phyloP scores from a whole-genome alignment of 2,888 invertebrate species.

The Tetramorium bicarinatum region DNA sequence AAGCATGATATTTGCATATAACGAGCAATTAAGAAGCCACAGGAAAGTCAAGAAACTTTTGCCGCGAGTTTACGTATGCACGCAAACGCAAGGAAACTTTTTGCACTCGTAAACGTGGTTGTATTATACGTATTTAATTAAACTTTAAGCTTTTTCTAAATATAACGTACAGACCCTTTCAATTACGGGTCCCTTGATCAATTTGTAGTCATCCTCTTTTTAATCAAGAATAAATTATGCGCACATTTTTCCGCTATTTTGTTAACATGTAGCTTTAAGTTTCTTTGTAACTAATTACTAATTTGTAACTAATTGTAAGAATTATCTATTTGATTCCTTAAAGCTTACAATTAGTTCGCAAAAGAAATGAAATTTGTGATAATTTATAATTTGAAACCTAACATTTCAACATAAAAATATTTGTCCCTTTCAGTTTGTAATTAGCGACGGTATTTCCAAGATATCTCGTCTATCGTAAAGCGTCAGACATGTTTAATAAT shows the following conservation, averaged over 20 bases:
- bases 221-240: neutral
- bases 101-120: neutral
- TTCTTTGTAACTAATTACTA: neutral
- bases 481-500: neutral
- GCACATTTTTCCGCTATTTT: neutral
- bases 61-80: slow-evolving; percentile 20
- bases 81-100: slow-evolving; percentile 25
- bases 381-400: neutral
- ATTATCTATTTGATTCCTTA: neutral
- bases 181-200: neutral
- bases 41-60: slow-evolving; percentile 40
- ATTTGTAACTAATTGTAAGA: neutral
- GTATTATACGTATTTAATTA: slow-evolving; percentile 19
- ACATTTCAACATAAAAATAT: neutral
- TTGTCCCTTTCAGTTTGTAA: neutral
- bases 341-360: neutral
- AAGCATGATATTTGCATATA: slow-evolving; percentile 50
- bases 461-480: neutral
- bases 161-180: neutral
- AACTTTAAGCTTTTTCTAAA: neutral
- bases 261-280: neutral
- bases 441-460: neutral
- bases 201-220: neutral
- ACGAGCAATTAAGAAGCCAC: slow-evolving; percentile 50
- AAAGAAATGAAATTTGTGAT: neutral